Percentiles rank a stretch among this genome's conserved stretches.
phyloP scores from a whole-genome alignment of 2,113 vertebrate species.

The human region GRCh38 chr13:105323001-105323500 shows the following conservation, averaged over 20 bases:
- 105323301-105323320: neutral
- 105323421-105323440: neutral
- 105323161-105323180: neutral
- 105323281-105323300: neutral
- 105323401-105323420: neutral
- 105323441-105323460: neutral
- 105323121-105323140: neutral
- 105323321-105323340: neutral
- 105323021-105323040: neutral
- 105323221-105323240: neutral
- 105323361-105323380: neutral
- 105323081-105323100: neutral
- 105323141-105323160: neutral
- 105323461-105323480: neutral
- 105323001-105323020: too few relatives aligned
- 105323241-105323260: neutral
- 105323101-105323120: too few relatives aligned
- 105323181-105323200: neutral
- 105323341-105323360: neutral
- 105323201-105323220: too few relatives aligned
- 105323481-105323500: neutral
- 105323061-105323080: neutral
- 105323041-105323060: neutral
- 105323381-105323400: neutral
- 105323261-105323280: neutral